Base-by-base conservation (phyloP, 1,140 invertebrate genomes). In the Bombus superbus region DNA sequence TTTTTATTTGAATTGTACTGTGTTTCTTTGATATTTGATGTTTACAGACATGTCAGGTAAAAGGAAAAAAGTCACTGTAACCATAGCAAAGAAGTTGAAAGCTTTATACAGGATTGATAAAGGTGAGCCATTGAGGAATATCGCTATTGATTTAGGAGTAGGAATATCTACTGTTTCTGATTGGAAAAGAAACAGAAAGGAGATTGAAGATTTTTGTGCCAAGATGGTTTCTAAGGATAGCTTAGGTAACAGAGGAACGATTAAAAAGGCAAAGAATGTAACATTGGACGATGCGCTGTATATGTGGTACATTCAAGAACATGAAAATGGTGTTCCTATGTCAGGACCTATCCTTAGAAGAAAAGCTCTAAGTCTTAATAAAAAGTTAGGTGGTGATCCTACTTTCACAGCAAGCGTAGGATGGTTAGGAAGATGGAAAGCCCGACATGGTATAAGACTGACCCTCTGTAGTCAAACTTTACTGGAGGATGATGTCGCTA, bases 81-180 rank as follows among this genome's bases (percentile, higher is more conserved):
- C 74, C 8, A 73, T 89, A 44, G 71, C 69, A 44, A 74, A 87
- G 66, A 89, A 89, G 68, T 44, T 89, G 3, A 66, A 85, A 73
- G 86, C 86, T 40, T 22, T 89, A 10, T 74, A 76, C 25, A 62
- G 88, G 66, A 82, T 86, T 0, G 86, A 89, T 66, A 86, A 86
- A 44, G 86, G 86, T 73, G 86, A 89, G 64, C 62, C 69, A 53
- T 22, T 89, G 59, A 78, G 64, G 32, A 83, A 74, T 62, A 83
- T 83, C 28, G 88, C 88, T 40, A 68, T 38, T 57, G 79, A 86
- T 57, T 83, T 82, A 59, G 78, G 75, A n/a, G 59, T 86, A 32
- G 80, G 68, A 74, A 69, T 44, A 64, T 85, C 83, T 1, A 89
- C 86, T 38, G 86, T 89, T 11, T 78, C 82, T 18, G 77, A 88